Evolutionary conservation across 2,113 vertebrate species (phyloP), one percentile per base, ranked within the genome.

Genomic region (Alexandromys fortis): DNA sequence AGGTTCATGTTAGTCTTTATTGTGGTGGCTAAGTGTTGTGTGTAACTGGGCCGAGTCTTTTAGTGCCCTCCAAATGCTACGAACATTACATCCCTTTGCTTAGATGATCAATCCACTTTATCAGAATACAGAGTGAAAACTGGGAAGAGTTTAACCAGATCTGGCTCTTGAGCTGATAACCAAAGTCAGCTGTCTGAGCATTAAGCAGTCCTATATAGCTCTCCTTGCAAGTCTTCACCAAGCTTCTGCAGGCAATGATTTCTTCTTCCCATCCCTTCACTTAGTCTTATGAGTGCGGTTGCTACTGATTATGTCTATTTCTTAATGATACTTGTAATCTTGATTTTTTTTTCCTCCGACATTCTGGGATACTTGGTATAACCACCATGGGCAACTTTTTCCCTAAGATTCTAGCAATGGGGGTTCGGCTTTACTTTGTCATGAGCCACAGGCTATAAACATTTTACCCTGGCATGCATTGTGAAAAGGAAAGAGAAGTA

Each of bases 121-220:
- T 70, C 47, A 79, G 70, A 93, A 81, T 77, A 49, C 42, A 42
- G 49, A 93, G 22, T 67, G 45, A 94, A 86, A 90, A 78, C 85
- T 61, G 67, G 83, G 94, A 83, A 96, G 85, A 94, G 28, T 72
- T 96, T 92, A 95, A 75, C 94, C 67, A 55, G 11, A 96, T 93
- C 42, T 42, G 42, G 42, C 42, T 42, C 5, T 81, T 97, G 93
- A 96, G 93, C 90, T 91, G 33, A 70, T 47, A 88, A 73, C 92
- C 93, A 88, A 96, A 96, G 55, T 96, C 83, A 96, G 70, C 88
- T 96, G 52, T 93, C 79, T 96, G 68, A 95, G 85, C 90, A 85
- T 88, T 93, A 90, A 96, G 86, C 24, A 68, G 61, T 72, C 28
- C 55, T 55, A 21, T 65, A 83, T 93, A 55, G 70, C 22, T 49